A percentile compares a stretch with the other conserved stretches of the same genome.
Conservation (phyloP, 2,113 vertebrate species). For the Chionomys nivalis region DNA sequence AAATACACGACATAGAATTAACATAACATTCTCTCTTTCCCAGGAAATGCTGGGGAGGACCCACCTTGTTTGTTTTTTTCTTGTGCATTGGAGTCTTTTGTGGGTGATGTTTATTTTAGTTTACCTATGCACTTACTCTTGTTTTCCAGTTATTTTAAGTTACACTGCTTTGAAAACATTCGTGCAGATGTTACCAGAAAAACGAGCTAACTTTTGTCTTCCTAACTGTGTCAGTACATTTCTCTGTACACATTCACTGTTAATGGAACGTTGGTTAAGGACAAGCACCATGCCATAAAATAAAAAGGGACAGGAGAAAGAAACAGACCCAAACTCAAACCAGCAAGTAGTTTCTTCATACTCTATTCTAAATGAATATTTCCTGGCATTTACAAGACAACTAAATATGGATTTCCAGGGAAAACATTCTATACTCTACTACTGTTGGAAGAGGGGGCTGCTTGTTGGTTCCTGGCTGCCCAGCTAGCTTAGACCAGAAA, state of each 20-base stretch:
- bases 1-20: background rate
- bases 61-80: background rate
- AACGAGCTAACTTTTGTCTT: background rate
- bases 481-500: no score
- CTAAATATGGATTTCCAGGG: slow-evolving; percentile 64
- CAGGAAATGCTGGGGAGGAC: background rate
- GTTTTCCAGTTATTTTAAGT: slow-evolving; percentile 18
- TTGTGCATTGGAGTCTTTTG: background rate
- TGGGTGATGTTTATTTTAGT: background rate
- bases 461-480: no score
- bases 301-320: background rate
- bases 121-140: background rate
- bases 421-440: slow-evolving; percentile 27
- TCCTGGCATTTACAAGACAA: background rate
- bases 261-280: background rate
- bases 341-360: background rate
- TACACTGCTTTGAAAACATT: background rate
- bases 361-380: background rate
- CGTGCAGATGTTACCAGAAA: background rate
- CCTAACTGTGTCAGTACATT: background rate
- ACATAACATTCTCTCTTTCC: background rate
- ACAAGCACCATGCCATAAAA: background rate
- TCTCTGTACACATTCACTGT: background rate
- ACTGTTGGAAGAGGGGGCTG: no score
- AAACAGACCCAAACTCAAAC: background rate